A percentile compares a stretch with the other conserved stretches of the same genome.
phyloP scores from a whole-genome alignment of 1,140 invertebrate genomes.

The Atta cephalotes region DNA sequence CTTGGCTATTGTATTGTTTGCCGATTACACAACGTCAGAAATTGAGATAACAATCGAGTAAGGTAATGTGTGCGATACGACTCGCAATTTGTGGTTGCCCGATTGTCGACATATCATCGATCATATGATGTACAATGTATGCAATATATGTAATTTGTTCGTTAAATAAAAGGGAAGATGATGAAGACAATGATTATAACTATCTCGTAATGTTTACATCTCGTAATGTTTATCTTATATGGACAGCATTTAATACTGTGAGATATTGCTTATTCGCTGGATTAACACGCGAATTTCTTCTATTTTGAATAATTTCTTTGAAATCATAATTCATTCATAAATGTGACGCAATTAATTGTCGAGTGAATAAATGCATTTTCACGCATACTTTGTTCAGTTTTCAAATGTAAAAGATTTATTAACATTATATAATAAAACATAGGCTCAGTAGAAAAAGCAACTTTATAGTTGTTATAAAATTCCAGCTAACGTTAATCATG shows the following conservation, averaged over 20 bases:
- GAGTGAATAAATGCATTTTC: background rate
- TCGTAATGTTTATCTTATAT: too few species aligned
- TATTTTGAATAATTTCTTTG: background rate
- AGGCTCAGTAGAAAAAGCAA: too few species aligned
- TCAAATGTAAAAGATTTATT: background rate
- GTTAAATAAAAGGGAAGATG: background rate
- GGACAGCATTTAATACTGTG: background rate
- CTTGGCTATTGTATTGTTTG: constrained; percentile 49
- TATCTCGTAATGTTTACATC: background rate
- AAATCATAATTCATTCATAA: constrained; percentile 2
- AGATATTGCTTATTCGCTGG: background rate
- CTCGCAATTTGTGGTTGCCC: constrained; percentile 19
- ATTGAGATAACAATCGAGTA: constrained; percentile 54
- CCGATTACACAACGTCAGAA: constrained; percentile 49
- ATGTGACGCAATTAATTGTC: background rate
- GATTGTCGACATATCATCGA: constrained; percentile 21
- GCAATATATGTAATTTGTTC: background rate
- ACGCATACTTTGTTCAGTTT: background rate
- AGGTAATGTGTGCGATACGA: constrained; percentile 29
- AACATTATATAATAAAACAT: background rate
- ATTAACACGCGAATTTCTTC: constrained; percentile 3
- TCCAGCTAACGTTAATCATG: too few species aligned
- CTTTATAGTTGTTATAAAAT: too few species aligned
- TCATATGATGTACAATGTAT: background rate
- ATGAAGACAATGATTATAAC: background rate